Base-by-base conservation (phyloP, 2,888 invertebrate genomes). In the Acronicta leporina region DNA sequence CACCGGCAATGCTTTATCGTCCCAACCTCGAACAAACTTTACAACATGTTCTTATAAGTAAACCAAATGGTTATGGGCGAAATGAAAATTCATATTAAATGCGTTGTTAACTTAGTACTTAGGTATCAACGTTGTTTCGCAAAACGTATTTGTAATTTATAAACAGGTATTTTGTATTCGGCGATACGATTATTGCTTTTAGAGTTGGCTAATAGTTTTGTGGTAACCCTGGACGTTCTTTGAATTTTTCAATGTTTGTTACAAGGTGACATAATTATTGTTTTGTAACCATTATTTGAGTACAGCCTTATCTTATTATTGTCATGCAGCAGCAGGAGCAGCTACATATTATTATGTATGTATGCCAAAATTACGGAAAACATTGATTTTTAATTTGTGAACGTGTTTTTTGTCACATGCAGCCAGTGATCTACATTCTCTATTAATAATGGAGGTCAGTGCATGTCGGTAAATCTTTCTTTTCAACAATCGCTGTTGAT, bases 161-260 rank as follows among this genome's bases (percentile, higher is more conserved):
- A 73, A 73, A 68, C 66, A 70, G 72, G 63, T 66, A 63, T 73
- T 81, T 77, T 75, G 72, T 75, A 82, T 75, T 77, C 75, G 30
- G 42, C 46, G 63, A 35, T 66, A 69, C 64, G 63, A 70, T 73
- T 76, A 76, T 80, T 75, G 73, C 76, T 62, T 65, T 78, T 61
- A 55, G 44, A 47, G 53, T 75, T 78, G 42, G 62, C 44, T 53
- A 75, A 78, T 75, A 52, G 53, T 53, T 11, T 56, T 47, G 50
- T 50, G 45, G 52, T 40, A 38, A n/a, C 11, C 38, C 38, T 5
- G 33, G 44, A 62, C 55, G 68, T 63, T 55, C 16, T n/a, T 73
- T 35, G 74, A 68, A 73, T 68, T 40, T 43, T 49, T 45, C 35
- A 45, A 43, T 15, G 25, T 48, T 38, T 50, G 38, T 14, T 40